Evolutionary conservation across 2,888 invertebrate species (phyloP), one percentile per base, ranked within the genome.

Genomic region (Volucella zonaria): DNA sequence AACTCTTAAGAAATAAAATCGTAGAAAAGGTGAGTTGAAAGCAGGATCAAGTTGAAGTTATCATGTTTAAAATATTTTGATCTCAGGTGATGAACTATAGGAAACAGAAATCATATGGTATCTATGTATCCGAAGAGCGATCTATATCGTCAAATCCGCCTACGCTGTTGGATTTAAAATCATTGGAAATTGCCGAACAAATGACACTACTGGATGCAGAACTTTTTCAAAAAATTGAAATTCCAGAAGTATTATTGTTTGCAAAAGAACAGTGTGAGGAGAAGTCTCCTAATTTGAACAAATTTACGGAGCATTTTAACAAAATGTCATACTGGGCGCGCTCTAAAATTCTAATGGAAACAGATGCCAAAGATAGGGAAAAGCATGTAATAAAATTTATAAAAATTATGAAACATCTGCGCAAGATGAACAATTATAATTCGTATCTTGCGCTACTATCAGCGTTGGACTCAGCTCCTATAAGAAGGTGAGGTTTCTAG

Each of bases 321-420:
- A 99, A 99, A 93, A 98, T 99, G 97, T 98, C 98, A 78, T 99
- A 97, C 90, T 99, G 99, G 99, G 98, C 98, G 52, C 93, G 99
- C 73, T 98, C 99, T 3, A 94, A 97, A 90, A 98, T 99, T 89
- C 93, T 99, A 68, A 96, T 97, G 88, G 96, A 97, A 91, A 94
- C 95, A 88, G 98, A 98, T 89, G 96, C 97, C n/a, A 97, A 96
- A 89, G 99, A 99, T 89, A 94, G 99, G 43, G 99, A 99, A 92
- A 96, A 96, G 90, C 97, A 97, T 91, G 97, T 97, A 78, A 95
- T 96, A 89, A 98, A 98, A 91, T 98, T 99, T 92, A 96, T 99
- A 81, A 99, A 99, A 92, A 98, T 99, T 86, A 99, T 99, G 98
- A 98, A 98, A 93, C 97, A 98, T 90, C 93, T 99, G 87, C 94